phyloP scores from a whole-genome alignment of 2,113 vertebrate genomes.

The Mesocricetus auratus region DNA sequence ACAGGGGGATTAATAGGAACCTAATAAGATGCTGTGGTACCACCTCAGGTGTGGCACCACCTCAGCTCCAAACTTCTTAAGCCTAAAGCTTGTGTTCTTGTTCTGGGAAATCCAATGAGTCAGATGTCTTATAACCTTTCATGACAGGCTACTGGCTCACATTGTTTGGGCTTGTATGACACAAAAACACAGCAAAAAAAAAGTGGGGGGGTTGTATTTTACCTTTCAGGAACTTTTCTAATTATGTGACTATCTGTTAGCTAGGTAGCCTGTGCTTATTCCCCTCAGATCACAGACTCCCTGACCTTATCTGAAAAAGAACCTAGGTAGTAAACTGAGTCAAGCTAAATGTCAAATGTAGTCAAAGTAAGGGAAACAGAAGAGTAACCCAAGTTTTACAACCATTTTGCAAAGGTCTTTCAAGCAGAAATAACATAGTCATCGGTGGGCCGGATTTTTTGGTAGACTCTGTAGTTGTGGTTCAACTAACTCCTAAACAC shows the following conservation, averaged over 20 bases:
- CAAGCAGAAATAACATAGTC: not conserved
- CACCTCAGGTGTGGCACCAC: not conserved
- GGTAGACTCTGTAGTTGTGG: not conserved
- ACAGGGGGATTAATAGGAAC: not conserved
- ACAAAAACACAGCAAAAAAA: not conserved
- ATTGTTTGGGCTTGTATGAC: not conserved
- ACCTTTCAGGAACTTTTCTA: constrained; percentile 7
- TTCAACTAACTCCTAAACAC: not conserved
- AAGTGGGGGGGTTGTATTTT: not conserved
- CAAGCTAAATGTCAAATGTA: constrained; percentile 1
- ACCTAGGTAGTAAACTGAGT: not conserved
- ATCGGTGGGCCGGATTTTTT: not conserved
- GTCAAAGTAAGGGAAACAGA: not conserved
- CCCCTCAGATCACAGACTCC: not conserved
- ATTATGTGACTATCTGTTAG: not conserved
- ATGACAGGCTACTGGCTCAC: not conserved
- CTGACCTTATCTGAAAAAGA: not conserved
- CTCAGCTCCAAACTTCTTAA: not conserved
- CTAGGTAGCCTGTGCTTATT: constrained; percentile 10
- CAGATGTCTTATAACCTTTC: not conserved
- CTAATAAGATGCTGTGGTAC: not conserved
- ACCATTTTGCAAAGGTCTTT: constrained; percentile 1
- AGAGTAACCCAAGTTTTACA: not conserved
- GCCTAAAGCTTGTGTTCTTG: not conserved
- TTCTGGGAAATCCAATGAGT: not conserved